These are phyloP conservation scores for Cylas formicarius DNA, from an alignment of 1,140 invertebrate species.

Conservation along the genomic window DNA sequence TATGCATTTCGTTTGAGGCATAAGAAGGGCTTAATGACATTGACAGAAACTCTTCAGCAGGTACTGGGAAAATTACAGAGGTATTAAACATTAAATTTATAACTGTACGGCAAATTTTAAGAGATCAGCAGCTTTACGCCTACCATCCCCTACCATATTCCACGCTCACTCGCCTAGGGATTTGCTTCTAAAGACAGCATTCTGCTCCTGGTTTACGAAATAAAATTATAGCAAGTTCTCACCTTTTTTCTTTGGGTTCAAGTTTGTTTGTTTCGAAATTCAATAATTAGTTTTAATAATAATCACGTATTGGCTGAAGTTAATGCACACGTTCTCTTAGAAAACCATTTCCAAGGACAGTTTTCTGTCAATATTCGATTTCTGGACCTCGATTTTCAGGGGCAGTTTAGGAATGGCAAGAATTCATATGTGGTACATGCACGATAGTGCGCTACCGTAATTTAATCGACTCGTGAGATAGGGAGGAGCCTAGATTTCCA, in stretches of 20 bases:
- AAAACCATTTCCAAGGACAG: slow-evolving; percentile 15
- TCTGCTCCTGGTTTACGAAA: slow-evolving; percentile 9
- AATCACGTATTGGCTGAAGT: slow-evolving; percentile 14
- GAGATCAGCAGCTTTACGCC: slow-evolving; percentile 18
- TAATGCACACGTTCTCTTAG: slow-evolving; percentile 6
- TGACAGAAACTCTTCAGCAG: no score
- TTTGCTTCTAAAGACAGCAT: slow-evolving; percentile 5
- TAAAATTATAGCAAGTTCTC: neutral
- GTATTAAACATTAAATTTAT: slow-evolving; percentile 12
- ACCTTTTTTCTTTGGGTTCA: slow-evolving; percentile 1
- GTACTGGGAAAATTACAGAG: slow-evolving; percentile 12
- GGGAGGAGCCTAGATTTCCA: no score
- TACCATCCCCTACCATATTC: slow-evolving; percentile 16
- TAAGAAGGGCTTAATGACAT: no score
- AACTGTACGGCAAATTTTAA: slow-evolving; percentile 13
- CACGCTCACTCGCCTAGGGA: slow-evolving; percentile 13
- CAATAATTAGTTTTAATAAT: slow-evolving; percentile 16
- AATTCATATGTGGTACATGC: neutral
- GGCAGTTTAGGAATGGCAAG: no score
- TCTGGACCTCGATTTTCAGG: neutral
- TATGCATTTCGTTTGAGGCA: no score
- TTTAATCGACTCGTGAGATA: no score
- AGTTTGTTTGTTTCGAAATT: slow-evolving; percentile 14
- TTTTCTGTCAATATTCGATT: slow-evolving; percentile 14
- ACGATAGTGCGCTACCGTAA: neutral